These are phyloP conservation scores for Oxytorus armatus DNA, from an alignment of 2,888 invertebrate genomes.

Conservation along the genomic window DNA sequence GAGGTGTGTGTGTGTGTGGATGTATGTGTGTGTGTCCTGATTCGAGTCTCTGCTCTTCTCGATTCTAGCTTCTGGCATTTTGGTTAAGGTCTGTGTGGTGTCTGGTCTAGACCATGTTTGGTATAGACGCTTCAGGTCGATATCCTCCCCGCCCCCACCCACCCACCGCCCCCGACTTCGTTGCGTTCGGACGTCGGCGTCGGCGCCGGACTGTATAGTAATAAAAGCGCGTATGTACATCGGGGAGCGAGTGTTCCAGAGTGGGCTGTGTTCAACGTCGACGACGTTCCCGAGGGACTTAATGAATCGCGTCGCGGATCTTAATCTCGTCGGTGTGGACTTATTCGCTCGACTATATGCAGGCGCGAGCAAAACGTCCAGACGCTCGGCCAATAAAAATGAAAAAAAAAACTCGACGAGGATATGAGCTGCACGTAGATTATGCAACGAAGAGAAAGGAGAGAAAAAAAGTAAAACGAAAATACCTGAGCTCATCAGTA, in stretches of 20 bases:
- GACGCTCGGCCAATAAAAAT: too few relatives aligned
- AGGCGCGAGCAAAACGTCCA: too few relatives aligned
- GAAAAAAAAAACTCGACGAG: conserved; percentile 13
- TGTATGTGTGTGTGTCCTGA: conserved; percentile 16
- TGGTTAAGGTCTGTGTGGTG: conserved; percentile 72
- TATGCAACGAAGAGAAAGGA: too few relatives aligned
- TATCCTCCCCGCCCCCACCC: conserved; percentile 78
- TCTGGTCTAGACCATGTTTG: conserved; percentile 77
- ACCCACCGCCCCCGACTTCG: conserved; percentile 73
- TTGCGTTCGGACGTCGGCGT: conserved; percentile 63
- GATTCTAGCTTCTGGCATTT: conserved; percentile 71
- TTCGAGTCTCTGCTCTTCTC: conserved; percentile 41
- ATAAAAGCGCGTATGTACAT: conserved; percentile 18
- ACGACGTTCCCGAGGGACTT: conserved; percentile 57
- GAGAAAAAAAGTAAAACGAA: neutral
- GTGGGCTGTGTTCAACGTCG: too few relatives aligned
- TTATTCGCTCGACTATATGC: conserved; percentile 34
- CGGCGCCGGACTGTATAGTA: conserved; percentile 55
- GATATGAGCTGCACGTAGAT: neutral
- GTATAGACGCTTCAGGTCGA: conserved; percentile 76
- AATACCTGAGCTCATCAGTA: neutral
- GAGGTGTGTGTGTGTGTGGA: neutral
- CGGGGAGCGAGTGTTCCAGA: too few relatives aligned
- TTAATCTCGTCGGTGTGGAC: conserved; percentile 53
- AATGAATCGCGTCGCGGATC: conserved; percentile 65